Base-by-base conservation (phyloP, 2,797 vertebrate genomes). In the Dendrocincla tyrannina region DNA sequence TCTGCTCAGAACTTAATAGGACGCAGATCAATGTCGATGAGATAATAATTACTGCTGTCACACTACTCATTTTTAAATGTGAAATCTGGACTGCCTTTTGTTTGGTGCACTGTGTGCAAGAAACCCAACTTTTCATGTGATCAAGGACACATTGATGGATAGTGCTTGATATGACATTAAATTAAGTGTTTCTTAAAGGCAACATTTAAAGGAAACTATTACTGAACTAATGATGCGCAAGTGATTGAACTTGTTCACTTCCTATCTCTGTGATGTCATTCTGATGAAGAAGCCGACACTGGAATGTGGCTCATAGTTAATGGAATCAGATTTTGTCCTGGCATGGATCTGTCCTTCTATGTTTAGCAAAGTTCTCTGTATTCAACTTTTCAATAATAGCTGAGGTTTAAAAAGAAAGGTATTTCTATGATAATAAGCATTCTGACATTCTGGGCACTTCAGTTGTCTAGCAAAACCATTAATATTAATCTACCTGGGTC, bases 21-120 rank as follows among this genome's bases (percentile, higher is more conserved):
- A 94, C 44, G 39, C 67, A 85, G 90, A 96, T 95, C 94, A 92
- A 28, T 93, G 91, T 76, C 56, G 24, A 93, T 0, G 11, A 95
- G 88, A 91, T 89, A 97, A 96, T 93, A 94, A 95, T 92, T 91
- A 74, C 92, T 94, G 83, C 94, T 96, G 93, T 77, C 95, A 93
- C 55, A 79, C 68, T 76, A 93, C 66, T 90, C 76, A 83, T 80
- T 96, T 96, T 88, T 35, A 79, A 91, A 93, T 78, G 62, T 79
- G 83, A 96, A 95, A 89, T 89, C 74, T 77, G 53, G 67, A 88
- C 77, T 95, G 28, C 20, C 72, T 93, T 93, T 95, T 92, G 59
- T 92, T 92, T 91, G 67, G 69, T 70, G 62, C 81, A 37, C 93
- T 66, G 32, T 55, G 50, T 85, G 78, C 35, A 85, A 90, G 87